phyloP scores from a whole-genome alignment of 2,797 vertebrate genomes.

The Helicolenus hilgendorfi region DNA sequence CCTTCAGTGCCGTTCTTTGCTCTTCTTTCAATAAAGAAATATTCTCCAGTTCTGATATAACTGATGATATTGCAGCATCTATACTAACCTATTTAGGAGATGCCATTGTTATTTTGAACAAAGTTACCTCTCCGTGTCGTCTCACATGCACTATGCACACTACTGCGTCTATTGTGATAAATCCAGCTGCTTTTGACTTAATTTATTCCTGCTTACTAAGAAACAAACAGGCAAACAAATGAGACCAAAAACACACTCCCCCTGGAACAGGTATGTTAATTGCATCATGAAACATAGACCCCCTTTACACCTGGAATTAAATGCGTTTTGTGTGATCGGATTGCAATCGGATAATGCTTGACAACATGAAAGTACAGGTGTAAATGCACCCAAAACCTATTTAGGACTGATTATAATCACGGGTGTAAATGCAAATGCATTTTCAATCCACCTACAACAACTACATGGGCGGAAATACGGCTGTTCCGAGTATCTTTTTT shows the following conservation, averaged over 20 bases:
- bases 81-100: too few species aligned
- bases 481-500: not conserved
- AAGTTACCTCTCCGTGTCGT: too few species aligned
- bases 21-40: not conserved
- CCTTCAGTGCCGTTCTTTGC: not conserved
- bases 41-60: not conserved
- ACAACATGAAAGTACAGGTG: not conserved
- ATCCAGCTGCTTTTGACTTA: not conserved
- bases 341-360: not conserved
- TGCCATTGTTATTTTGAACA: too few species aligned
- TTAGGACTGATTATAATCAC: not conserved
- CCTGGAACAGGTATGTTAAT: not conserved
- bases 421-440: too few species aligned
- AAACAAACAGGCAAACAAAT: not conserved
- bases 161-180: too few species aligned
- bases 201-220: not conserved
- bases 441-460: accelerated
- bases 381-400: not conserved
- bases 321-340: not conserved
- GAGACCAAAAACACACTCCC: not conserved
- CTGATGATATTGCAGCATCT: too few species aligned
- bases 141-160: too few species aligned
- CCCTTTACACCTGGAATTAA: accelerated
- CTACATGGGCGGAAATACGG: too few species aligned
- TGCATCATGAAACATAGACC: not conserved